Evolutionary conservation across 2,888 invertebrate species (phyloP).

Genomic region (Nemotelus nigrinus): DNA sequence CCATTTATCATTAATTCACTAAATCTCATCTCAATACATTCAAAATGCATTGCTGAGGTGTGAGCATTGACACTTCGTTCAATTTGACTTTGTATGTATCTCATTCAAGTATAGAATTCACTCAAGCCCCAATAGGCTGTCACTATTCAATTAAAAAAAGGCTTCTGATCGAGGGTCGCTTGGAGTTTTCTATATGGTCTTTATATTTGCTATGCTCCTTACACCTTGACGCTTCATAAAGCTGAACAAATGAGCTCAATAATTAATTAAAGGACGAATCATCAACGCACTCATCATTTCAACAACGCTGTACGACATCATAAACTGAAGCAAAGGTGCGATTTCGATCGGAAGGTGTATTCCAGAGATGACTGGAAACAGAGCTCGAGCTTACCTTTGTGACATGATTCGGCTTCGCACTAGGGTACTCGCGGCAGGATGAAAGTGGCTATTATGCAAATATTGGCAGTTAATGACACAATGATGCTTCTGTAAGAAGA

Average conservation of each 20-base stretch:
- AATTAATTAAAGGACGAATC: conserved; percentile 44
- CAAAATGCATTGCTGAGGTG: conserved; percentile 32
- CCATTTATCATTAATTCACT: not conserved
- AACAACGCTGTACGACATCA: conserved; percentile 14
- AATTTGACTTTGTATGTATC: conserved; percentile 34
- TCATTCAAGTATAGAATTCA: conserved; percentile 12
- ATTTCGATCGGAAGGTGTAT: conserved; percentile 30
- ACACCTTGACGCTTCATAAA: conserved; percentile 43
- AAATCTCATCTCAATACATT: conserved; percentile 17
- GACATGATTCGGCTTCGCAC: no score
- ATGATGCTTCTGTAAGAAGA: no score
- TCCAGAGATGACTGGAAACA: not conserved
- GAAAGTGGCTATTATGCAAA: no score
- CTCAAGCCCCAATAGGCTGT: not conserved
- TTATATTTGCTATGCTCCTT: conserved; percentile 35
- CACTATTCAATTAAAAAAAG: conserved; percentile 18
- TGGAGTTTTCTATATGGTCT: not conserved
- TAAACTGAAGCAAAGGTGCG: conserved; percentile 37
- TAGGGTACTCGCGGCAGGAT: no score
- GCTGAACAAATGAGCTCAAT: conserved; percentile 44
- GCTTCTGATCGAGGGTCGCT: not conserved
- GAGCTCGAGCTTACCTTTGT: no score
- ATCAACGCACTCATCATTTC: conserved; percentile 28
- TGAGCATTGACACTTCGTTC: conserved; percentile 46
- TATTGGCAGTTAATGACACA: no score